phyloP scores from a whole-genome alignment of 2,797 vertebrate genomes.

The Sparus aurata region DNA sequence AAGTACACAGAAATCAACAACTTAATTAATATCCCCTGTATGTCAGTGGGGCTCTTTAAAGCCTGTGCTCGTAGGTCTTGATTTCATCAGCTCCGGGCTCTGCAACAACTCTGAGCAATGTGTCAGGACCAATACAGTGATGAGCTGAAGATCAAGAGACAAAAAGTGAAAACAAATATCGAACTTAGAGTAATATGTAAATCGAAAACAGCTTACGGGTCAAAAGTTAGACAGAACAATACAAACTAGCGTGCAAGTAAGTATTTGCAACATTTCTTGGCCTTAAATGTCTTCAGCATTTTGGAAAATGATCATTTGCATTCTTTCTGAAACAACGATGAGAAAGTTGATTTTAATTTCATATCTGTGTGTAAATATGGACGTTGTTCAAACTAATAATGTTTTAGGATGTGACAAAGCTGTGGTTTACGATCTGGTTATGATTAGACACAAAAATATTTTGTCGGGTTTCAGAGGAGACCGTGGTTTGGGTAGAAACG shows the following conservation, averaged over 20 bases:
- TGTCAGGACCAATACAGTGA: slow-evolving; percentile 36
- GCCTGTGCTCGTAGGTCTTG: slow-evolving; percentile 21
- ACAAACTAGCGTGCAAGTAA: not conserved
- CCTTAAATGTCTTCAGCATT: not conserved
- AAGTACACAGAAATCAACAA: slow-evolving; percentile 81
- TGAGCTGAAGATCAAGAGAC: slow-evolving; percentile 33
- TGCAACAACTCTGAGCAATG: slow-evolving; percentile 26
- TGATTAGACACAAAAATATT: too few relatives aligned
- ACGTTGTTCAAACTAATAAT: too few relatives aligned
- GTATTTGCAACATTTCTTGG: not conserved
- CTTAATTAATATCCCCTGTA: slow-evolving; percentile 63
- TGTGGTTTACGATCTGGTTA: too few relatives aligned
- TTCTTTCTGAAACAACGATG: not conserved
- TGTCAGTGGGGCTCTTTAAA: slow-evolving; percentile 48
- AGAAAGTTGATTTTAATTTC: not conserved
- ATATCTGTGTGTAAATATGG: not conserved
- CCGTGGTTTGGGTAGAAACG: too few relatives aligned
- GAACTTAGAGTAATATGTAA: not conserved
- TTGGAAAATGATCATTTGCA: not conserved
- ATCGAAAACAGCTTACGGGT: not conserved
- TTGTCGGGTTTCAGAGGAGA: too few relatives aligned
- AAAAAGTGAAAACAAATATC: slow-evolving; percentile 11
- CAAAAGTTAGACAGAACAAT: not conserved
- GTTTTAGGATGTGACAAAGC: too few relatives aligned
- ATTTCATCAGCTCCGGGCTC: slow-evolving; percentile 26